phyloP scores from a whole-genome alignment of 2,113 vertebrate genomes.

The Pedionomus torquatus region DNA sequence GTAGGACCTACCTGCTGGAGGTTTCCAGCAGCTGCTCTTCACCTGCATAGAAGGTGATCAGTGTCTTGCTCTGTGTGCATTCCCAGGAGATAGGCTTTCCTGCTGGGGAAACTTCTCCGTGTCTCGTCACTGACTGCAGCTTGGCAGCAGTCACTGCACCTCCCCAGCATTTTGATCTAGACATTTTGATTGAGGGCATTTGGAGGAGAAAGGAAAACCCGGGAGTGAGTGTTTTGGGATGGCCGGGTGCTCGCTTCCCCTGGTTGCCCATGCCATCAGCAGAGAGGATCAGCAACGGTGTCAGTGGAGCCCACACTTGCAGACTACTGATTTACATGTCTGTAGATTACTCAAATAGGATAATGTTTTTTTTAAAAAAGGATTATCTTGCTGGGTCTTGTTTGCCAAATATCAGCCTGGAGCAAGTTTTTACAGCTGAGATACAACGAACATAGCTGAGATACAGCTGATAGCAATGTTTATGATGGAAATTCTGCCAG shows the following conservation, averaged over 20 bases:
- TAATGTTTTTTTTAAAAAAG: background rate
- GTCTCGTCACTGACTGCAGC: background rate
- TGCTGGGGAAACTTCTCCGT: background rate
- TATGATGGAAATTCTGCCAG: background rate
- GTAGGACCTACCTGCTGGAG: background rate
- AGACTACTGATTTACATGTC: background rate
- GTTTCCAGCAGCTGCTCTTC: background rate
- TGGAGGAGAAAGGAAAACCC: background rate
- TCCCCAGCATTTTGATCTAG: background rate
- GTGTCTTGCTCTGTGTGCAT: background rate
- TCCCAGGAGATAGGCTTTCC: background rate
- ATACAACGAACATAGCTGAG: background rate
- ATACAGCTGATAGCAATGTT: background rate
- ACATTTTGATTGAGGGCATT: background rate
- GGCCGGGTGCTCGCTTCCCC: background rate
- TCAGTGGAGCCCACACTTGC: background rate
- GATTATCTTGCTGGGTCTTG: background rate
- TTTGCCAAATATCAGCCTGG: constrained; percentile 4
- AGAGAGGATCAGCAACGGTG: background rate
- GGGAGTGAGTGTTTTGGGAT: background rate
- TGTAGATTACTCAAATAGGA: background rate
- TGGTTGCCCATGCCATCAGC: background rate
- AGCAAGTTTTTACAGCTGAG: constrained; percentile 17
- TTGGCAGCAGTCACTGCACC: background rate
- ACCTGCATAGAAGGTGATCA: background rate